Percentiles rank a stretch among this genome's conserved stretches.
Evolutionary conservation across 2,797 vertebrate species (phyloP).

Genomic region (Malacoctenus gilli): DNA sequence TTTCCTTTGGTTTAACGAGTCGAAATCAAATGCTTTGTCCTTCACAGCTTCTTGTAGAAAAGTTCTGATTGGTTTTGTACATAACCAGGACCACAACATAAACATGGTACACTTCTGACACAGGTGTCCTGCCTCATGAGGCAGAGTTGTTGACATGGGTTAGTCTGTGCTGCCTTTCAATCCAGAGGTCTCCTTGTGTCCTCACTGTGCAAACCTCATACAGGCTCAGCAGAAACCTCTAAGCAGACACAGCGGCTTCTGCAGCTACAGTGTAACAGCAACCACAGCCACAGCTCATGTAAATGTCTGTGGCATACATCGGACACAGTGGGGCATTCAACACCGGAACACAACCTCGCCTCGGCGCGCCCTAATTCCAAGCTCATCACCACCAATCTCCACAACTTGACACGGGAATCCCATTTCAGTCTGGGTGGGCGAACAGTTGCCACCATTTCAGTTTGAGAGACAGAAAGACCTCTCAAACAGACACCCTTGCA

Average conservation of each 20-base stretch:
- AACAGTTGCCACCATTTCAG: constrained; percentile 59
- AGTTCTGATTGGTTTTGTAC: constrained; percentile 7
- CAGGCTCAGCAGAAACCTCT: constrained; percentile 62
- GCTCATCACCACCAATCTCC: constrained; percentile 67
- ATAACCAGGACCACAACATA: constrained; percentile 36
- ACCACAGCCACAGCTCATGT: constrained; percentile 63
- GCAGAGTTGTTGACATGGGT: too few relatives aligned
- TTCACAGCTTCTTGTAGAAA: too few relatives aligned
- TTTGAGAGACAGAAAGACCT: constrained; percentile 69
- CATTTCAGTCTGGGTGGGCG: constrained; percentile 65
- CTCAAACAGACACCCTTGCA: constrained; percentile 69
- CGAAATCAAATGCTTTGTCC: neutral
- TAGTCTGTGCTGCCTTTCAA: constrained; percentile 61
- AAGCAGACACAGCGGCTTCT: constrained; percentile 67
- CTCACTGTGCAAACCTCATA: constrained; percentile 73
- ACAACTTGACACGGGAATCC: constrained; percentile 68
- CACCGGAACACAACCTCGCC: constrained; percentile 78
- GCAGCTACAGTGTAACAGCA: constrained; percentile 66
- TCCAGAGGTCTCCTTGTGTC: constrained; percentile 77
- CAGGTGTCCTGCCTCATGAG: constrained; percentile 4
- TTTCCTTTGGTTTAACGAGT: constrained; percentile 7
- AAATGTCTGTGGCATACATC: constrained; percentile 68
- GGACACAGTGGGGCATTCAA: constrained; percentile 78
- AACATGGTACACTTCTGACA: constrained; percentile 35
- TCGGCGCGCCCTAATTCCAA: constrained; percentile 67